Conservation (phyloP, 2,888 invertebrate species). For the Hybos culiciformis region DNA sequence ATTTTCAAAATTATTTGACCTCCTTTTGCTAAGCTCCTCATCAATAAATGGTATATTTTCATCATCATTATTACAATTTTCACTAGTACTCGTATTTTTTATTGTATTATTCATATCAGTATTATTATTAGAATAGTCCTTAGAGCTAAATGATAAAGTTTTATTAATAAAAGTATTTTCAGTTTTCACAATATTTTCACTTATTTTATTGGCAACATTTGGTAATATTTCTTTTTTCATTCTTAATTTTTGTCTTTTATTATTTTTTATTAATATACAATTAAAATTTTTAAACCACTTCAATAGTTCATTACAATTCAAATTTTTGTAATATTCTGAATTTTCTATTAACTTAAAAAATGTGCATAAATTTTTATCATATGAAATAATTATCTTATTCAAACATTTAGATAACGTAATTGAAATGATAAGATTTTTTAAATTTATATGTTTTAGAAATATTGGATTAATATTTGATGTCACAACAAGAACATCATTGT, state of each 20-base stretch:
- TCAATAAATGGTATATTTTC: too few species aligned
- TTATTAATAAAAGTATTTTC: background rate
- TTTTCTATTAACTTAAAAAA: constrained; percentile 13
- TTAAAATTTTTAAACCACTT: background rate
- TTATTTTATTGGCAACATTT: background rate
- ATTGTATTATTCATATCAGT: too few species aligned
- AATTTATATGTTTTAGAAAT: constrained; percentile 12
- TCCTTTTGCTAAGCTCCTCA: too few species aligned
- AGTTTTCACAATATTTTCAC: background rate
- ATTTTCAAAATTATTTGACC: too few species aligned
- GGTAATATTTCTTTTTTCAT: background rate
- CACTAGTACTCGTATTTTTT: too few species aligned
- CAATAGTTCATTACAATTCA: background rate
- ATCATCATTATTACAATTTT: too few species aligned
- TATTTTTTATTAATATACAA: background rate
- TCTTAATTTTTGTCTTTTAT: background rate
- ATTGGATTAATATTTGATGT: too few species aligned
- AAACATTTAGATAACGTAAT: constrained; percentile 19
- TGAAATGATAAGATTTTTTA: constrained; percentile 14
- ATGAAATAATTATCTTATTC: constrained; percentile 19
- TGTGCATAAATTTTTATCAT: constrained; percentile 17
- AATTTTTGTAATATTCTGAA: background rate
- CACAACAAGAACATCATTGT: too few species aligned
- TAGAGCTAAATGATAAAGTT: background rate
- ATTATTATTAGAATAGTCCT: too few species aligned